Evolutionary conservation across 2,888 invertebrate genomes (phyloP), one percentile per base, ranked within the genome.

Genomic region (Eumerus sabulonum): DNA sequence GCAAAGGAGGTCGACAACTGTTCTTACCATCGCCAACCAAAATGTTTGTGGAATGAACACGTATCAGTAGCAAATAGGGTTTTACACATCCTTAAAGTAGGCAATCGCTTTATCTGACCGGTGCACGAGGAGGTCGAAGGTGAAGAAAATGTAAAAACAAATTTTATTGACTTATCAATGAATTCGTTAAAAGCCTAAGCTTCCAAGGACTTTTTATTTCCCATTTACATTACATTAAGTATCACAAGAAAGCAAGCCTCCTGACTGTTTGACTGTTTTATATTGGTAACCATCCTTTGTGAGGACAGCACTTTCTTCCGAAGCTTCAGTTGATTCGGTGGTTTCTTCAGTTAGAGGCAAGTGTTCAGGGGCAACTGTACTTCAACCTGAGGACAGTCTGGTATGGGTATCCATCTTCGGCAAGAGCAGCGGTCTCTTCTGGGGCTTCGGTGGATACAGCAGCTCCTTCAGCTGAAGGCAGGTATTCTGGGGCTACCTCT

Each of bases 211-310:
- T n/a, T n/a, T n/a, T n/a, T n/a, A n/a, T n/a, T n/a, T n/a, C n/a
- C n/a, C n/a, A n/a, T n/a, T n/a, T n/a, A n/a, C n/a, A n/a, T n/a
- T n/a, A n/a, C n/a, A n/a, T n/a, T n/a, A n/a, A n/a, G n/a, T n/a
- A n/a, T n/a, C n/a, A n/a, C n/a, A n/a, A n/a, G n/a, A n/a, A n/a
- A n/a, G n/a, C n/a, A n/a, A n/a, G n/a, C n/a, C n/a, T n/a, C n/a
- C n/a, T n/a, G n/a, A n/a, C n/a, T n/a, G n/a, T 19, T 84, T 84
- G 1, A 86, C 85, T 5, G 85, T 85, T 71, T 86, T 86, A 82
- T 86, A 86, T 27, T 81, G 84, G 67, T 85, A 85, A 0, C 85
- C 85, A 74, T 85, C 83, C 0, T 82, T n/a, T n/a, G 40, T n/a
- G 11, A 40, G 40, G n/a, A 40, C 63, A 44, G 51, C 63, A 9